Base-by-base conservation (phyloP, 2,113 vertebrate genomes). In the Antechinus flavipes region DNA sequence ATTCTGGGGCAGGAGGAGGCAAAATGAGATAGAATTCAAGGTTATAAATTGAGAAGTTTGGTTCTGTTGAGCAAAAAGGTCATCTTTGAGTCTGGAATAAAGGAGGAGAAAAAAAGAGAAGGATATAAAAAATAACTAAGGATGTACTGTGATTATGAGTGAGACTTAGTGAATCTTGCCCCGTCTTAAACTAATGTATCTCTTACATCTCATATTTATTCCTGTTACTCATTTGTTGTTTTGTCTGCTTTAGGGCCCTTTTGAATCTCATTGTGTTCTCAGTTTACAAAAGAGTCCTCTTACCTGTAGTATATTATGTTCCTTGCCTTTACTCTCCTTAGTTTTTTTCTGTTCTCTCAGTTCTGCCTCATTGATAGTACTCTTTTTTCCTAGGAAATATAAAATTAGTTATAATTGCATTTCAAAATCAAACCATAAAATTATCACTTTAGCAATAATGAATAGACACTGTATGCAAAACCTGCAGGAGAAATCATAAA, bases 121-220 rank as follows among this genome's bases (percentile, higher is more conserved):
- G 27, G 30, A 68, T 35, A 12, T 68, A 68, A 68, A 68, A 68
- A 35, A 68, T 68, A 23, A 68, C 12, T 16, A 11, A 30, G 61
- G 61, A 68, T 68, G 11, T 58, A 12, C 76, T 27, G 89, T 93
- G 25, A 22, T 91, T 12, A 8, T 35, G 47, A 89, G 50, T 27
- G 56, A 93, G 84, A 16, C 46, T 94, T 89, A 93, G 24, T 93
- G 89, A 53, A 61, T 55, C 49, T 61, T 95, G 84, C 23, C 46
- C 10, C 12, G 24, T 7, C 90, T 52, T 76, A 14, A 26, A 35
- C 30, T 68, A 4, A 16, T 68, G 12, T 61, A 12, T 68, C 14
- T 95, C 10, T 9, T 22, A 8, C 56, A 14, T 90, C 10, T 95
- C 11, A 54, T 23, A 8, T 93, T 54, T 24, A 24, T 94, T 1